Base-by-base conservation (phyloP, 2,888 invertebrate species). In the Tenthredo notha region DNA sequence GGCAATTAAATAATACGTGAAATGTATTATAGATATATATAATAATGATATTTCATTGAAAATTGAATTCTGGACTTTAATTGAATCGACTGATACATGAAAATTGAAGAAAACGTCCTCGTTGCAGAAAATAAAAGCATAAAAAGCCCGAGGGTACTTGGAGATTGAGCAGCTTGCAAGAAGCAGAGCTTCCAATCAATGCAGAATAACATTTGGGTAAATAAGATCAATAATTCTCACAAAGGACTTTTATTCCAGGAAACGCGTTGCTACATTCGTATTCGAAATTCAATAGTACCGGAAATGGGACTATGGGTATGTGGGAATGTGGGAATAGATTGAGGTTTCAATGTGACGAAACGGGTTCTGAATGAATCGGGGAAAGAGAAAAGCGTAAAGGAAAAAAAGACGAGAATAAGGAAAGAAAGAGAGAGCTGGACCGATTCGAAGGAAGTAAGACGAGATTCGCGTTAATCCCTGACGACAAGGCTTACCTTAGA, bases 211-310 rank as follows among this genome's bases (percentile, higher is more conserved):
- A 84, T 84, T 84, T 84, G 67, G 70, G 84, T 70, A 70, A 84
- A 84, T 84, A 50, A 84, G 84, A 84, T 84, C 84, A 70, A 84
- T 84, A 84, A 84, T 84, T 84, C 70, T 47, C 70, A 50, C 84
- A 54, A 77, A 50, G 50, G 54, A 77, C 54, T 77, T 77, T 77
- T 77, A 54, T 77, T 54, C 54, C 9, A 80, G 33, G 21, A 33
- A 65, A 61, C 40, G 80, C 80, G 80, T 40, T 21, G 40, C 65
- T 54, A 77, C 50, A 54, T 77, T 47, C 6, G 33, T 77, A 50
- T 77, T 25, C 58, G 80, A 80, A 33, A 80, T 80, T 80, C 80
- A 65, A 80, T 80, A 80, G 80, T 40, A 47, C 58, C 29, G 67
- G 43, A 67, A 47, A 83, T 43, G 83, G 65, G 40, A 33, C 40